Conservation (phyloP, 2,888 invertebrate species). For the Ernsta delagoae region DNA sequence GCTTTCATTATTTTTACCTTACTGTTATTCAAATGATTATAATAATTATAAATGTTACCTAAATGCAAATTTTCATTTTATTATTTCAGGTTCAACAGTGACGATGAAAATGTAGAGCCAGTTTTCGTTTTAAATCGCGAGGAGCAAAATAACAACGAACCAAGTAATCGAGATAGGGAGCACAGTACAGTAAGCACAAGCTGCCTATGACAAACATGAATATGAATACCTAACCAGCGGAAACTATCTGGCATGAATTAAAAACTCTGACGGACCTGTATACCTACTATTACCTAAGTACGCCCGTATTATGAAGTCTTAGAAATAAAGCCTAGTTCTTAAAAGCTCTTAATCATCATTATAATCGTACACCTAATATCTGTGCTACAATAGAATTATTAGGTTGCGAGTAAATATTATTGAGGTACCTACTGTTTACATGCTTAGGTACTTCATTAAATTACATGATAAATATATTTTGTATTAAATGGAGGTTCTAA, state of each 20-base stretch:
- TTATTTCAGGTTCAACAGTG: constrained; percentile 62
- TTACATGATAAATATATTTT: too few species aligned
- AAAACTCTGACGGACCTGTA: neutral
- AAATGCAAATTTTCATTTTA: too few species aligned
- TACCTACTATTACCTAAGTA: constrained; percentile 9
- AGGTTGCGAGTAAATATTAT: neutral
- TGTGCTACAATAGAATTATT: neutral
- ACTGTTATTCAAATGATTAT: too few species aligned
- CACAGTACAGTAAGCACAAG: constrained; percentile 44
- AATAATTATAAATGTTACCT: too few species aligned
- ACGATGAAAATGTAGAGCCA: constrained; percentile 73
- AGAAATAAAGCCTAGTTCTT: neutral
- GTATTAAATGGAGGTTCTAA: neutral
- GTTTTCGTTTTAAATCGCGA: constrained; percentile 65
- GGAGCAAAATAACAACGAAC: constrained; percentile 66
- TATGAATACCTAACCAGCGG: constrained; percentile 41
- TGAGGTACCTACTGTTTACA: neutral
- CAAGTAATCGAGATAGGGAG: constrained; percentile 55
- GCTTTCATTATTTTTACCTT: too few species aligned
- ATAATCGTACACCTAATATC: neutral
- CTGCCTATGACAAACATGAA: constrained; percentile 54
- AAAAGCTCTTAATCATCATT: neutral
- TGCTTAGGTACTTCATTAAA: too few species aligned
- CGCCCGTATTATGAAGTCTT: neutral
- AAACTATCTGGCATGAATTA: constrained; percentile 11